Evolutionary conservation across 2,888 invertebrate species (phyloP).

Genomic region (Drosophila meridiana): DNA sequence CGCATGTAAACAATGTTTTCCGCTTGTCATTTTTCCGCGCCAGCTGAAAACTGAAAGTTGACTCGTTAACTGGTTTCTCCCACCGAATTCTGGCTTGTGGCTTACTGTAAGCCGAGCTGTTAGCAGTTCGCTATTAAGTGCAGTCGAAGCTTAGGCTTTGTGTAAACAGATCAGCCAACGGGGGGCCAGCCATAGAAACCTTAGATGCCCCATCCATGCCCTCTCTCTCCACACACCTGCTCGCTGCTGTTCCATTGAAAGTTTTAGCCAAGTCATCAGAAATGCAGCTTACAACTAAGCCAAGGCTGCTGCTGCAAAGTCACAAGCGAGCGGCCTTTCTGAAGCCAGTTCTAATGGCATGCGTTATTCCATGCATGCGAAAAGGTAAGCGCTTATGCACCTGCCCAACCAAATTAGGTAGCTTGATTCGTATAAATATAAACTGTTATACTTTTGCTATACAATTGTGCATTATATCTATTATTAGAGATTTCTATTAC

Average conservation of each 20-base stretch:
- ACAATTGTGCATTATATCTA: not conserved
- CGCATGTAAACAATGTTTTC: slow-evolving; percentile 54
- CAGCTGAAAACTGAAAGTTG: slow-evolving; percentile 69
- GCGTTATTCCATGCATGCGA: slow-evolving; percentile 28
- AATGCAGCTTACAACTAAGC: slow-evolving; percentile 49
- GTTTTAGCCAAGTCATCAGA: slow-evolving; percentile 57
- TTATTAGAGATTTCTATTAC: not conserved
- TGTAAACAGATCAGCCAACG: slow-evolving; percentile 56
- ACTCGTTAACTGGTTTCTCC: slow-evolving; percentile 60
- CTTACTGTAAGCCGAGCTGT: slow-evolving; percentile 43
- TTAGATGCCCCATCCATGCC: slow-evolving; percentile 12
- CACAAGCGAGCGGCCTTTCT: slow-evolving; percentile 24
- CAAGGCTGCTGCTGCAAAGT: slow-evolving; percentile 44
- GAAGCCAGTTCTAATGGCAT: slow-evolving; percentile 38
- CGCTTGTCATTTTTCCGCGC: slow-evolving; percentile 53
- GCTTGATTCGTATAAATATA: not conserved
- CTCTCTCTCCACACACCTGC: not conserved
- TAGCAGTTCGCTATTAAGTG: slow-evolving; percentile 20
- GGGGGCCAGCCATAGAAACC: slow-evolving; percentile 38
- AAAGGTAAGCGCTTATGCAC: slow-evolving; percentile 11
- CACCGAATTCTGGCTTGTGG: slow-evolving; percentile 30
- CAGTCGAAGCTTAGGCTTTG: slow-evolving; percentile 57
- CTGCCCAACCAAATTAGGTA: not conserved
- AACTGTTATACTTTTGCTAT: not conserved
- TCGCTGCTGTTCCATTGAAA: slow-evolving; percentile 25